Conservation (phyloP, 2,797 vertebrate genomes). For the Taenioides sp. region DNA sequence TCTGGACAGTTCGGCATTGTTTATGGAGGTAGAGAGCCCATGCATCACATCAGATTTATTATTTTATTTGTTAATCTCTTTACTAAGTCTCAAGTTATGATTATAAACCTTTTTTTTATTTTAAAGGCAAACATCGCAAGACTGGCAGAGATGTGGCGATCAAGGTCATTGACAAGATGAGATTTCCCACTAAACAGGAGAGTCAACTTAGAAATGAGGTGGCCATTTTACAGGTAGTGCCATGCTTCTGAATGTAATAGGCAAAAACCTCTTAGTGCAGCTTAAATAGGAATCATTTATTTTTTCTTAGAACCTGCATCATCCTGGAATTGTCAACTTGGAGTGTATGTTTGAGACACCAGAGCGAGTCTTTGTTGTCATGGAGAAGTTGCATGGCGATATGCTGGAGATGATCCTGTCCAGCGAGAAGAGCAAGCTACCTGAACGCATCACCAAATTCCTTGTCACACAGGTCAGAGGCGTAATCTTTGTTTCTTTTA, state of each 20-base stretch:
- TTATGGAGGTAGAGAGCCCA: slow-evolving; percentile 87
- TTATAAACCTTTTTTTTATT: not conserved
- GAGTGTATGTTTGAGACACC: slow-evolving; percentile 99
- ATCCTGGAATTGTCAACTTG: slow-evolving; percentile 96
- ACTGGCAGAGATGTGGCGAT: slow-evolving; percentile 97
- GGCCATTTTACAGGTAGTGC: slow-evolving; percentile 93
- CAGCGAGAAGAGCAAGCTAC: slow-evolving; percentile 95
- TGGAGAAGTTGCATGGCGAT: slow-evolving; percentile 98
- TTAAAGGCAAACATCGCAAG: slow-evolving; percentile 93
- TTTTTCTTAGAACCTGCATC: slow-evolving; percentile 89
- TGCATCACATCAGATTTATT: not conserved
- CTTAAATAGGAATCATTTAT: not conserved
- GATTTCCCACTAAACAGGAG: slow-evolving; percentile 98
- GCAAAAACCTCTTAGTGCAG: not conserved
- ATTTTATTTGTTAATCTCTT: not conserved
- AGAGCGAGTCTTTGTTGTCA: slow-evolving; percentile 95
- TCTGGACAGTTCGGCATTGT: slow-evolving; percentile 98
- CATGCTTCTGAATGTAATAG: not conserved
- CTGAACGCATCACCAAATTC: slow-evolving; percentile 95
- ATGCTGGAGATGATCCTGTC: slow-evolving; percentile 99
- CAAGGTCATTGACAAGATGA: slow-evolving; percentile 99
- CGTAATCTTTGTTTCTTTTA: not conserved
- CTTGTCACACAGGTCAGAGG: slow-evolving; percentile 91
- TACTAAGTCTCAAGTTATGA: not conserved
- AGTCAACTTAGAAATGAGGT: slow-evolving; percentile 98